phyloP scores from a whole-genome alignment of 2,888 invertebrate genomes.

The Nomada flava region DNA sequence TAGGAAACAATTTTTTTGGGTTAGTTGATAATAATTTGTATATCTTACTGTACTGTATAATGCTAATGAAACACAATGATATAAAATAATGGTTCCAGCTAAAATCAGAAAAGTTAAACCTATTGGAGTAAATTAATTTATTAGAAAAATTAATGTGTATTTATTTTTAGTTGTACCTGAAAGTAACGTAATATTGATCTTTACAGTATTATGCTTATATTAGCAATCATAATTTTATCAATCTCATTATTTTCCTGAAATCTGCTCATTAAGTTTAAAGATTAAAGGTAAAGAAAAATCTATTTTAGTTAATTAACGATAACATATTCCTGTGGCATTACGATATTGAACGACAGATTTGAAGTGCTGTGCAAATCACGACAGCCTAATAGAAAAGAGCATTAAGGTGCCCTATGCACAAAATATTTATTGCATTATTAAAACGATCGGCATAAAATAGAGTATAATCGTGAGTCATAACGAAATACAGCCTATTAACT shows the following conservation, averaged over 20 bases:
- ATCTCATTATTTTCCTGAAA: conserved; percentile 79
- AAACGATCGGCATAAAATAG: conserved; percentile 2
- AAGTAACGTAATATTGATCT: conserved; percentile 82
- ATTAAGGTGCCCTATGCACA: conserved; percentile 61
- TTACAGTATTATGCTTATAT: conserved; percentile 73
- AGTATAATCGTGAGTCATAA: neutral
- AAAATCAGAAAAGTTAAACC: conserved; percentile 81
- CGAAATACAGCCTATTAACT: conserved; percentile 44
- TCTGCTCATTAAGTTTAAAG: conserved; percentile 69
- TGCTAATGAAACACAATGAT: conserved; percentile 78
- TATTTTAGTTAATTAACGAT: conserved; percentile 40
- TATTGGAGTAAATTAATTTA: conserved; percentile 82
- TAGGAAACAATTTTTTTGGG: conserved; percentile 81
- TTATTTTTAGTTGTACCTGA: conserved; percentile 82
- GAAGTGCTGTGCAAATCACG: conserved; percentile 74
- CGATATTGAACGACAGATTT: conserved; percentile 51
- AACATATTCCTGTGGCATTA: conserved; percentile 70
- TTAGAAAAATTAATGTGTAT: conserved; percentile 76
- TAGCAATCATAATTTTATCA: conserved; percentile 69
- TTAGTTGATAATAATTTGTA: conserved; percentile 76
- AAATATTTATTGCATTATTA: conserved; percentile 17
- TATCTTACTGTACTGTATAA: conserved; percentile 71
- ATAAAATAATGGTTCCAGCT: conserved; percentile 78
- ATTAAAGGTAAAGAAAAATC: conserved; percentile 52
- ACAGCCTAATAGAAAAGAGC: conserved; percentile 64